Percentiles rank a stretch among this genome's conserved stretches.
phyloP scores from a whole-genome alignment of 2,888 invertebrate genomes.

The Pammene fasciana region DNA sequence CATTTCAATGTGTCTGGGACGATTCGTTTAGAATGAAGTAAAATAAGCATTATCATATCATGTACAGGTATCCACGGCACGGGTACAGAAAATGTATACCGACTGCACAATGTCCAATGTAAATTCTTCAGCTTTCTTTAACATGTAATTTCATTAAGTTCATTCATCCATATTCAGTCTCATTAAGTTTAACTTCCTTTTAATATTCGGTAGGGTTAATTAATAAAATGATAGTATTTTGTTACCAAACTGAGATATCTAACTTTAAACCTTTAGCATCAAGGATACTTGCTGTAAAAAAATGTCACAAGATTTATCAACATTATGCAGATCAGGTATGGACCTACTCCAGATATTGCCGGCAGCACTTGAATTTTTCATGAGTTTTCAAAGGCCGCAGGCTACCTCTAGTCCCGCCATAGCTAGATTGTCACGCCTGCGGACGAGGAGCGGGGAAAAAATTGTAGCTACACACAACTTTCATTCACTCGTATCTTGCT shows the following conservation, averaged over 20 bases:
- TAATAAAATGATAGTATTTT: no score
- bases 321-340: constrained; percentile 28
- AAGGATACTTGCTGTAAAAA: background rate
- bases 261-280: background rate
- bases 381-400: constrained; percentile 70
- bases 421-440: constrained; percentile 30
- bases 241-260: no score
- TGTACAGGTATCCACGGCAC: no score
- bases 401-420: constrained; percentile 48
- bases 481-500: constrained; percentile 1
- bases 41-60: background rate
- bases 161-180: no score
- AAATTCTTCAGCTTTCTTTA: no score
- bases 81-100: background rate
- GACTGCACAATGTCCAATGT: no score
- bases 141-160: no score
- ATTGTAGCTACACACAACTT: constrained; percentile 15
- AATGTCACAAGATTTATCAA: constrained; percentile 20
- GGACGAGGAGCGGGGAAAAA: constrained; percentile 50
- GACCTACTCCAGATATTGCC: constrained; percentile 52
- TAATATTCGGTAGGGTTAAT: no score
- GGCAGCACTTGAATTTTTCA: constrained; percentile 73
- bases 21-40: constrained; percentile 9
- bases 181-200: no score
- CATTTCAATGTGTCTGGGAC: constrained; percentile 34